Conservation (phyloP, 2,888 invertebrate genomes). For the Ichneumon xanthorius region DNA sequence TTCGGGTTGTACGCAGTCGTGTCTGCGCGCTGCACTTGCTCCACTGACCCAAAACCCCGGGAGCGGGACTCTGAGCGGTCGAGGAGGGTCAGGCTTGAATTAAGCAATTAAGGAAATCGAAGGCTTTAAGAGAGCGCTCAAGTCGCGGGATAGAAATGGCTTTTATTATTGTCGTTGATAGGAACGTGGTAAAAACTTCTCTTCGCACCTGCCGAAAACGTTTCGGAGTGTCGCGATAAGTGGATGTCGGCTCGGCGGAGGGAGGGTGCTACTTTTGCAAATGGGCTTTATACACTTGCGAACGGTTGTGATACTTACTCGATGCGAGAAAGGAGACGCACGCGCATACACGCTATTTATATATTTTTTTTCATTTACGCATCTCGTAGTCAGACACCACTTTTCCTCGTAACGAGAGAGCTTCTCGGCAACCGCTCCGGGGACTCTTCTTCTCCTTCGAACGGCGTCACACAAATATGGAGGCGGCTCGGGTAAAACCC, state of each 20-base stretch:
- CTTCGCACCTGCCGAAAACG: slow-evolving; percentile 3
- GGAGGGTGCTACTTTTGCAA: slow-evolving; percentile 1
- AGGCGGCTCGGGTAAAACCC: slow-evolving; percentile 22
- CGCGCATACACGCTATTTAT: not conserved
- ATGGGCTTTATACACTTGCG: slow-evolving; percentile 1
- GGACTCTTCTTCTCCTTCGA: slow-evolving; percentile 25
- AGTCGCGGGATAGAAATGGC: slow-evolving; percentile 2
- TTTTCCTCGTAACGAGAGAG: slow-evolving; percentile 49
- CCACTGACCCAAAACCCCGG: slow-evolving; percentile 57
- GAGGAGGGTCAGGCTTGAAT: slow-evolving; percentile 43
- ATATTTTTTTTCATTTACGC: not conserved
- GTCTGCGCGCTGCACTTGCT: slow-evolving; percentile 40
- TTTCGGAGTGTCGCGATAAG: not conserved
- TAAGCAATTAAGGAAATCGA: slow-evolving; percentile 58
- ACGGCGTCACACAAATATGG: slow-evolving; percentile 27
- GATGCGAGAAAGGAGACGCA: not conserved
- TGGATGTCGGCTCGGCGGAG: not conserved
- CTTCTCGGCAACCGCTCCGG: not conserved
- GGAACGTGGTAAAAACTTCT: not conserved
- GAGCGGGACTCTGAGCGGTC: slow-evolving; percentile 12
- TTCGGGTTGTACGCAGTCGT: not conserved
- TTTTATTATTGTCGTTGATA: slow-evolving; percentile 18
- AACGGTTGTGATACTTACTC: slow-evolving; percentile 44
- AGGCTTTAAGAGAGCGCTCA: slow-evolving; percentile 22
- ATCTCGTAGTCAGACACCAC: slow-evolving; percentile 26